Conservation (phyloP, 2,113 vertebrate species). For the Chascanopsetta lugubris region DNA sequence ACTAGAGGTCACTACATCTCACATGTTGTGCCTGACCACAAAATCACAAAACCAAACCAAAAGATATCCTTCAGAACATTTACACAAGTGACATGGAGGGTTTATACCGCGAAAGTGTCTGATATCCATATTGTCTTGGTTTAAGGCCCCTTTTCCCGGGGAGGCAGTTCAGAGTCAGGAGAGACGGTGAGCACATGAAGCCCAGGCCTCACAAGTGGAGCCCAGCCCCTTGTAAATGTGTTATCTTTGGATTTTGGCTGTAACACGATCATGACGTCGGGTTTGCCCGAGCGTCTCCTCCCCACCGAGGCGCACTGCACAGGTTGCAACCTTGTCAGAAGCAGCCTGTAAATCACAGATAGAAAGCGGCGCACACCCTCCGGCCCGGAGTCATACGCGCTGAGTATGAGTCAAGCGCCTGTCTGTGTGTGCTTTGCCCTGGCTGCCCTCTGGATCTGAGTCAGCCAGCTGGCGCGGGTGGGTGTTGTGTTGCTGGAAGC, state of each 20-base stretch:
- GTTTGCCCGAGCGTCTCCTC: constrained; percentile 45
- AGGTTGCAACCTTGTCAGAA: constrained; percentile 69
- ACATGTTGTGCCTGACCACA: too few species aligned
- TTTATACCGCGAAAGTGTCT: too few species aligned
- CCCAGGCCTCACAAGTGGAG: not conserved
- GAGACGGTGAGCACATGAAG: not conserved
- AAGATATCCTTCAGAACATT: too few species aligned
- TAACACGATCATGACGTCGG: constrained; percentile 46
- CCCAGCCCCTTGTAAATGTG: constrained; percentile 6
- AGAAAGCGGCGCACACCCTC: constrained; percentile 40
- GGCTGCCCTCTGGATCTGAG: constrained; percentile 65
- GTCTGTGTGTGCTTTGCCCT: constrained; percentile 33
- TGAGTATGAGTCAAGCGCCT: constrained; percentile 41
- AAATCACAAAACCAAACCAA: too few species aligned
- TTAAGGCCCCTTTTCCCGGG: not conserved
- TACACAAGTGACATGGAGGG: too few species aligned
- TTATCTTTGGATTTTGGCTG: constrained; percentile 42
- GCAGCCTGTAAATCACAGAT: constrained; percentile 71
- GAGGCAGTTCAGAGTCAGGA: not conserved
- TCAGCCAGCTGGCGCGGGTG: constrained; percentile 54
- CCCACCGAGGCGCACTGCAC: constrained; percentile 40
- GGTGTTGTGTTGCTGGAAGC: constrained; percentile 34
- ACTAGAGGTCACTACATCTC: too few species aligned
- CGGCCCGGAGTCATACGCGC: constrained; percentile 15
- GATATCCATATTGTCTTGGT: not conserved